Evolutionary conservation across 2,797 vertebrate genomes (phyloP).

Genomic region (Cynodonichthys magdalenae): DNA sequence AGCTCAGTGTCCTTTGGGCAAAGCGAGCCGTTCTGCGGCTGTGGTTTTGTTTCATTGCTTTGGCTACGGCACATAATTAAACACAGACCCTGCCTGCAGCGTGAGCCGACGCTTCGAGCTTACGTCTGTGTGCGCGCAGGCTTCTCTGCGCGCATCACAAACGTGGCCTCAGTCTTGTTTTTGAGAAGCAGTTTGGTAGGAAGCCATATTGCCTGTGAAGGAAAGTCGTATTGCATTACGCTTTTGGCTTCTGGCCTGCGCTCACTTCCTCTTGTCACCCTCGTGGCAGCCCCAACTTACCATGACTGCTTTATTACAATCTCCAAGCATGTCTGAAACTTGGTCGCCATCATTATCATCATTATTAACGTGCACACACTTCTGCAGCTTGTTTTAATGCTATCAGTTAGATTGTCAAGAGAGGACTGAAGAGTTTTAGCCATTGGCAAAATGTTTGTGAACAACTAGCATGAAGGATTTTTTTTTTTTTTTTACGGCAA

Average conservation of each 20-base stretch:
- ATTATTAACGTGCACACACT: background rate
- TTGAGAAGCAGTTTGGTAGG: conserved; percentile 69
- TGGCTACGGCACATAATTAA: conserved; percentile 73
- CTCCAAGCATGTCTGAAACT: conserved; percentile 20
- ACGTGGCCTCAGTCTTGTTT: conserved; percentile 70
- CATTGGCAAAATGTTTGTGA: conserved; percentile 35
- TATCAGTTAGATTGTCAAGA: conserved; percentile 36
- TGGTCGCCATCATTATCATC: conserved; percentile 14
- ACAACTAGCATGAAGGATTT: conserved; percentile 20
- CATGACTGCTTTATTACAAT: conserved; percentile 33
- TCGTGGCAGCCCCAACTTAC: conserved; percentile 42
- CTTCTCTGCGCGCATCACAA: conserved; percentile 39
- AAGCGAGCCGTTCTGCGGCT: conserved; percentile 65
- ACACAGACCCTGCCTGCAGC: conserved; percentile 70
- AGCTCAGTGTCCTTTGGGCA: conserved; percentile 55
- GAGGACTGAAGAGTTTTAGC: conserved; percentile 32
- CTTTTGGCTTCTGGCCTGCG: conserved; percentile 48
- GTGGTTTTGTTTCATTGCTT: conserved; percentile 75
- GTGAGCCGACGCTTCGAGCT: conserved; percentile 40
- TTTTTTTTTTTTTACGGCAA: conserved; percentile 5
- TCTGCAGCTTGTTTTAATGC: conserved; percentile 3
- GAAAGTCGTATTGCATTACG: conserved; percentile 63
- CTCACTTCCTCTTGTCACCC: conserved; percentile 61
- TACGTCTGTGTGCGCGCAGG: conserved; percentile 17
- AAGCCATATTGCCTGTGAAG: conserved; percentile 54